phyloP scores from a whole-genome alignment of 2,888 invertebrate genomes.

The Tipula unca region DNA sequence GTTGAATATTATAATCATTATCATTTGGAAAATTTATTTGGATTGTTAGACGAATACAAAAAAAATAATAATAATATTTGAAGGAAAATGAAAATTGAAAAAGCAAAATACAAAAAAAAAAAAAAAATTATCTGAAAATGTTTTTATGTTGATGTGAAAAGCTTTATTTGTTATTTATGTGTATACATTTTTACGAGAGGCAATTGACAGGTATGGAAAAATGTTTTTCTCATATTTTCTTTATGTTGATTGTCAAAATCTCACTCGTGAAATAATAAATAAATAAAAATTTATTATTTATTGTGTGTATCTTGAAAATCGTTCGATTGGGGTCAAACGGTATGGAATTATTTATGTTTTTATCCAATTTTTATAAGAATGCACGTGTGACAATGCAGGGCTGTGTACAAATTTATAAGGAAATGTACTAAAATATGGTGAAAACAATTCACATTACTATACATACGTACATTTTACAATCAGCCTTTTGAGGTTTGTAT shows the following conservation, averaged over 20 bases:
- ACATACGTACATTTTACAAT: too few relatives aligned
- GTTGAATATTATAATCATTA: background rate
- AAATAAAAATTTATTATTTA: background rate
- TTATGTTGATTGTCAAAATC: background rate
- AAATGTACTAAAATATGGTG: background rate
- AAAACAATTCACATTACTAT: background rate
- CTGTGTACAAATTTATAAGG: background rate
- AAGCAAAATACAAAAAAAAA: background rate
- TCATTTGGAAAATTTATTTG: background rate
- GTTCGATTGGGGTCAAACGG: background rate
- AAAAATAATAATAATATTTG: background rate
- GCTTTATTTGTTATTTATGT: background rate
- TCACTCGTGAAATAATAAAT: background rate
- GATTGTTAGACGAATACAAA: background rate
- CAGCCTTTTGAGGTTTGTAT: background rate
- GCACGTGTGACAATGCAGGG: background rate
- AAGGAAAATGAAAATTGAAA: background rate
- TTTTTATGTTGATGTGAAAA: background rate
- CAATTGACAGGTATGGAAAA: background rate
- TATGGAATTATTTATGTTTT: background rate
- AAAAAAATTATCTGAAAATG: too few relatives aligned
- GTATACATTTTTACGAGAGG: background rate
- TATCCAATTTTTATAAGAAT: background rate
- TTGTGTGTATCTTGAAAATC: background rate
- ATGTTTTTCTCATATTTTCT: background rate